Percentiles rank a stretch among this genome's conserved stretches.
Conservation (phyloP, 2,113 vertebrate species). For the Bufo gargarizans region DNA sequence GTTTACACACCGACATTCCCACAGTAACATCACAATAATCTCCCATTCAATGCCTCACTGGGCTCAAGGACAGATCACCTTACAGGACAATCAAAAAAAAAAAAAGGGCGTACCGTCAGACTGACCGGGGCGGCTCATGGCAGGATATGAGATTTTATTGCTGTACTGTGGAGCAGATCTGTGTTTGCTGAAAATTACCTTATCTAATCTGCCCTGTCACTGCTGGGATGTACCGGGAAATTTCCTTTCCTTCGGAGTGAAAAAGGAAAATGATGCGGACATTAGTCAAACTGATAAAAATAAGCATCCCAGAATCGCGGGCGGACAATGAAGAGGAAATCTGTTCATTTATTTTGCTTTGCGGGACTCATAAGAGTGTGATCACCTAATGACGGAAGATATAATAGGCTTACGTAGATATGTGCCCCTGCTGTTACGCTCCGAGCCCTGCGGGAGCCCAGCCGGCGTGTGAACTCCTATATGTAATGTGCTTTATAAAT, state of each 20-base stretch:
- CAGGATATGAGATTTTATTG: conserved; percentile 31
- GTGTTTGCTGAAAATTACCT: neutral
- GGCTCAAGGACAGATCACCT: conserved; percentile 4
- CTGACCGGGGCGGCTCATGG: conserved; percentile 12
- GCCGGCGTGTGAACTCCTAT: neutral
- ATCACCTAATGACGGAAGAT: conserved; percentile 1
- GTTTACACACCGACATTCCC: conserved; percentile 3
- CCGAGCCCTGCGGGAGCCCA: neutral
- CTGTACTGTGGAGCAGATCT: neutral
- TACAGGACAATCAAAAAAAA: conserved; percentile 11
- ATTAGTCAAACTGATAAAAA: conserved; percentile 52
- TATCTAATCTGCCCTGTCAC: conserved; percentile 26
- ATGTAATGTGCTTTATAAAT: neutral
- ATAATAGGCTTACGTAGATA: neutral
- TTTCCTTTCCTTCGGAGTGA: conserved; percentile 13
- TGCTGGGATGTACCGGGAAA: conserved; percentile 25
- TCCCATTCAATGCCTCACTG: neutral
- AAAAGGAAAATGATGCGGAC: conserved; percentile 43
- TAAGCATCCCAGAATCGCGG: conserved; percentile 1
- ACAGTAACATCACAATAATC: neutral
- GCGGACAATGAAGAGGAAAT: conserved; percentile 22
- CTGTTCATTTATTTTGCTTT: conserved; percentile 19
- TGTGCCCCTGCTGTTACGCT: neutral
- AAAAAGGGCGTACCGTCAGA: neutral
- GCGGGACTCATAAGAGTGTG: neutral